Percentiles rank a stretch among this genome's conserved stretches.
Conservation (phyloP, 2,113 vertebrate species). For the Amia ocellicauda region DNA sequence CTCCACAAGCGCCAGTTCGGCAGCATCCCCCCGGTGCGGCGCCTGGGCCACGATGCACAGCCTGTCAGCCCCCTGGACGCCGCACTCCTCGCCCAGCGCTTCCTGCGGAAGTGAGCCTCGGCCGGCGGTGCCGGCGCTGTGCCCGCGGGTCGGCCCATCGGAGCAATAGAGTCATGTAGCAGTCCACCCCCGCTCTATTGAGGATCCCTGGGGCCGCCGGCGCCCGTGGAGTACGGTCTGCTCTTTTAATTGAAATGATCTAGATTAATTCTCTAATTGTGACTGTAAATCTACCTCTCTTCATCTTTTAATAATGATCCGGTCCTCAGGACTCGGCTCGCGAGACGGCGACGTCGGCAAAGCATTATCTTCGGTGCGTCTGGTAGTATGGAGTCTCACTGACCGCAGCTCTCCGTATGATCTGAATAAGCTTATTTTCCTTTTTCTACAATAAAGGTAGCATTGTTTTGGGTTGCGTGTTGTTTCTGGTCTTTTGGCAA, state of each 20-base stretch:
- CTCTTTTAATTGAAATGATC: conserved; percentile 35
- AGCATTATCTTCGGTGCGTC: conserved; percentile 44
- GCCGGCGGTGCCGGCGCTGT: conserved; percentile 15
- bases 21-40: conserved; percentile 85
- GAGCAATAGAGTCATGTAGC: conserved; percentile 79
- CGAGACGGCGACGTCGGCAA: conserved; percentile 52
- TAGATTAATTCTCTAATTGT: conserved; percentile 63
- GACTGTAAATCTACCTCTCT: conserved; percentile 93
- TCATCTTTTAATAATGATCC: conserved; percentile 69
- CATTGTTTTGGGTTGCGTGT: conserved; percentile 57
- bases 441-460: conserved; percentile 62
- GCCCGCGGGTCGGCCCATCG: conserved; percentile 36
- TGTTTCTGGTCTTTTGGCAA: conserved; percentile 30
- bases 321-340: conserved; percentile 56
- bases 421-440: conserved; percentile 82
- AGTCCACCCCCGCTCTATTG: conserved; percentile 47
- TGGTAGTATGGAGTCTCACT: conserved; percentile 37
- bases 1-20: conserved; percentile 86
- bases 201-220: conserved; percentile 45
- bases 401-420: conserved; percentile 44
- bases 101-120: conserved; percentile 80
- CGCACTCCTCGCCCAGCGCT: conserved; percentile 90
- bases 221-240: conserved; percentile 17
- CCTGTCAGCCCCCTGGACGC: conserved; percentile 93
- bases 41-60: conserved; percentile 91